Percentiles rank a stretch among this genome's conserved stretches.
Evolutionary conservation across 92 coral and sea anemone species (phyloP).

Genomic region (Pocillopora grandis): DNA sequence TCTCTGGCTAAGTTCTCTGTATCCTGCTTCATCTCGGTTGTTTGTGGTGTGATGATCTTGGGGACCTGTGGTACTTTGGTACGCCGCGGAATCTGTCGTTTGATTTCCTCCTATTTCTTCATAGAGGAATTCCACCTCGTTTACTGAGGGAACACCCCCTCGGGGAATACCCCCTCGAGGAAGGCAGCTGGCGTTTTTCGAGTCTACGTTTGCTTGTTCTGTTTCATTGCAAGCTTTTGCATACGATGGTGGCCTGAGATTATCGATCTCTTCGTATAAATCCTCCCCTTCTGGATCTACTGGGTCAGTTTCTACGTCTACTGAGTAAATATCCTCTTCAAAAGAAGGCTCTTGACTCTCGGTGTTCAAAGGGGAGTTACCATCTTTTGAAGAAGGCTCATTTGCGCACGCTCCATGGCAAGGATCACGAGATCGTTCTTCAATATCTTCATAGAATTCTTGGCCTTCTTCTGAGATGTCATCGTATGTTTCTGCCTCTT

Average conservation of each 20-base stretch:
- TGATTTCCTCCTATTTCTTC: neutral
- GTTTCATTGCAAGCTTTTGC: neutral
- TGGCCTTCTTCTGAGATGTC: neutral
- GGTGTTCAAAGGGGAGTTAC: neutral
- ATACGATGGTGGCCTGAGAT: neutral
- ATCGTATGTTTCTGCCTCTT: neutral
- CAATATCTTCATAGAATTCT: conserved; percentile 1
- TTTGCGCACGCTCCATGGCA: neutral
- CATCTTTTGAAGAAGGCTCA: neutral
- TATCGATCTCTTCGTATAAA: neutral
- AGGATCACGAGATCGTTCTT: neutral
- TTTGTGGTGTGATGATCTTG: neutral
- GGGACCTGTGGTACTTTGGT: neutral
- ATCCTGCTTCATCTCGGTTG: neutral
- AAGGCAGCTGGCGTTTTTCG: no score
- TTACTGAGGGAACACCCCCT: no score
- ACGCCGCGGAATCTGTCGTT: no score
- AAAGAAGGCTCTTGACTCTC: neutral
- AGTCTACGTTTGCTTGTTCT: neutral
- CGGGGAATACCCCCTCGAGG: no score
- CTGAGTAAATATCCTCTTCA: neutral
- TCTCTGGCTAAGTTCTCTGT: neutral
- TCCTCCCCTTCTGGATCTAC: neutral
- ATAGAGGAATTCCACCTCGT: neutral
- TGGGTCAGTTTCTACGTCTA: neutral